Base-by-base conservation (phyloP, 64 coral and sea anemone species). In the Platygyra sinensis region DNA sequence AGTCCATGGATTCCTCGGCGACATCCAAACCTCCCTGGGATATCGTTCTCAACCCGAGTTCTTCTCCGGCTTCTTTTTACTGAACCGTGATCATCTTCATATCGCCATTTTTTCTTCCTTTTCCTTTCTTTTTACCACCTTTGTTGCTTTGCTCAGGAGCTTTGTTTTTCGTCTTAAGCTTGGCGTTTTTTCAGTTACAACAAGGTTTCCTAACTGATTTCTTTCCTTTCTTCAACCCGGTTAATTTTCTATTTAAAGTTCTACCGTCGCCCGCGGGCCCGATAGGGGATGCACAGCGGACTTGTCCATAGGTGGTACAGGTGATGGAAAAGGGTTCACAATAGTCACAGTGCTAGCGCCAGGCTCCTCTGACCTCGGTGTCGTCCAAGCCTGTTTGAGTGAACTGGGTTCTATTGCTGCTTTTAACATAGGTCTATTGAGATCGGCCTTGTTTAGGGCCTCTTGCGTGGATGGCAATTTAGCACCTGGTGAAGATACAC, bases 1-100 rank as follows among this genome's bases (percentile, higher is more conserved):
- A 27, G 51, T 97, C 91, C 28, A 87, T 52, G 18, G 83, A 83
- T n/a, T 86, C 81, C 61, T 87, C 83, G 20, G 78, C 60, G 5
- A 91, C 27, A 22, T 91, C 89, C 73, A 80, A 91, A 62, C 80
- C 60, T 75, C 29, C 86, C 73, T 64, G 62, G 75, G 38, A 76
- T 49, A 57, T 93, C 60, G 51, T 80, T 49, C 22, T 77, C 8
- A 80, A 74, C 30, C 63, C 73, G 9, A 85, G 62, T 20, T 85
- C 74, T 63, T 88, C 77, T n/a, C 62, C 77, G 22, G 73, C 55
- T 9, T 88, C 72, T 52, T 79, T 85, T 76, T 94, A 87, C 36
- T 94, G 87, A 15, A 94, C 92, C 67, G 87, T 82, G 67, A 94
- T 89, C 78, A 94, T 94, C 89, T 94, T 94, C 72, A 94, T 31